Conservation (phyloP, 2,797 vertebrate species). For the Hemitrygon akajei region DNA sequence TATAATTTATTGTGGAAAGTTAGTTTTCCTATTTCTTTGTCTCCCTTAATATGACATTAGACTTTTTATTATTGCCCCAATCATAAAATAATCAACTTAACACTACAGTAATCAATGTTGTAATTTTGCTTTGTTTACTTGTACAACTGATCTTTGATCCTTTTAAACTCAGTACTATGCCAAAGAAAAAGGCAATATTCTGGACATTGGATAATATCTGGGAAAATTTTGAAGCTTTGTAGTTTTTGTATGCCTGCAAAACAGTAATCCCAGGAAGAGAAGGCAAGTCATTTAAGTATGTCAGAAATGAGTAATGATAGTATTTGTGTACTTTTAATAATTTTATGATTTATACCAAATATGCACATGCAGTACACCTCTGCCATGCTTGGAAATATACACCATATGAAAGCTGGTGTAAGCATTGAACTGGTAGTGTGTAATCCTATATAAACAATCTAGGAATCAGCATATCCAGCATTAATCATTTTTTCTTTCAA, state of each 20-base stretch:
- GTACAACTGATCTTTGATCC: neutral
- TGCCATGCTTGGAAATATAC: neutral
- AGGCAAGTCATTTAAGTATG: neutral
- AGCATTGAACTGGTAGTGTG: neutral
- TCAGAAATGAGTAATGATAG: neutral
- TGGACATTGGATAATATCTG: neutral
- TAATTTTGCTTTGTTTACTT: constrained; percentile 19
- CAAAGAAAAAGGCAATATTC: neutral
- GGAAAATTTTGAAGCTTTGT: neutral
- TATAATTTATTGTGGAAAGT: neutral
- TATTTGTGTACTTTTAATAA: neutral
- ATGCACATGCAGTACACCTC: neutral
- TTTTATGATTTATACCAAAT: neutral
- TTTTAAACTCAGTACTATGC: neutral
- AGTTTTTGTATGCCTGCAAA: too few species aligned
- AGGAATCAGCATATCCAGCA: neutral
- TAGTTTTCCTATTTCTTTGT: neutral
- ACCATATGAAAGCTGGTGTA: neutral
- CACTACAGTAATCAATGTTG: neutral
- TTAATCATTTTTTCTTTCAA: neutral
- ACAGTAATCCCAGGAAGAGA: neutral
- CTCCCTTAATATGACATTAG: neutral
- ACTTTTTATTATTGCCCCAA: neutral
- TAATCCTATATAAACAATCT: neutral
- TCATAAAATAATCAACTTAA: neutral